Base-by-base conservation (phyloP, 2,888 invertebrate species). In the Malacosoma neustria region DNA sequence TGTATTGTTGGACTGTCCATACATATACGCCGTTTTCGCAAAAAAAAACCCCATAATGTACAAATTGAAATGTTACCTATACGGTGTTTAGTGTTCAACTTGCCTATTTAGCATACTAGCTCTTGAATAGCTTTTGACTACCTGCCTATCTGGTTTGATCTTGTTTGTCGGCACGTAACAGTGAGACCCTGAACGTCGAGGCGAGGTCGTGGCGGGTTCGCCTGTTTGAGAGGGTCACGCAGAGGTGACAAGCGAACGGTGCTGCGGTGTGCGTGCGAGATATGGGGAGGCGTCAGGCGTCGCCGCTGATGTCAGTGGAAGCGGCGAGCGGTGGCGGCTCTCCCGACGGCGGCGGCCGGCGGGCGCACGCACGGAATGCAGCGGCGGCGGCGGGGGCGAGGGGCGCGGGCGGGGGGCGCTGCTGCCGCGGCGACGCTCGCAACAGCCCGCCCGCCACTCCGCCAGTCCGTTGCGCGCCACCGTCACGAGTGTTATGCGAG, bases 391-490 rank as follows among this genome's bases (percentile, higher is more conserved):
- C 56, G 72, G 56, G 67, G 67, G 74, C 55, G 76, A 63, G 77
- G 79, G 65, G 77, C 72, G 69, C 66, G 72, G 66, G 70, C 59
- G 67, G 70, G 54, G 70, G 65, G 59, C 62, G 70, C 66, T 72
- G 76, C 75, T 74, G 77, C 70, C 72, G 70, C 70, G 67, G 65
- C 70, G 67, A 56, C 64, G 67, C 54, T 56, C 63, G 65, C 69
- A 69, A 73, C 71, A 66, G 65, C 63, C 61, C 62, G 49, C 54
- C 61, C 63, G 57, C 61, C 54, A 49, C 60, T 54, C 59, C 57
- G 75, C 72, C 77, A 79, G 79, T 79, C 68, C 58, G 79, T 79
- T 81, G 84, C 82, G 82, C 81, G 82, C 79, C 80, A 64, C 72
- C 75, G 79, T 69, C 72, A 65, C 73, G 81, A 75, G 65, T 68